Base-by-base conservation (phyloP, 2,888 invertebrate genomes). In the Tridacna crocea region DNA sequence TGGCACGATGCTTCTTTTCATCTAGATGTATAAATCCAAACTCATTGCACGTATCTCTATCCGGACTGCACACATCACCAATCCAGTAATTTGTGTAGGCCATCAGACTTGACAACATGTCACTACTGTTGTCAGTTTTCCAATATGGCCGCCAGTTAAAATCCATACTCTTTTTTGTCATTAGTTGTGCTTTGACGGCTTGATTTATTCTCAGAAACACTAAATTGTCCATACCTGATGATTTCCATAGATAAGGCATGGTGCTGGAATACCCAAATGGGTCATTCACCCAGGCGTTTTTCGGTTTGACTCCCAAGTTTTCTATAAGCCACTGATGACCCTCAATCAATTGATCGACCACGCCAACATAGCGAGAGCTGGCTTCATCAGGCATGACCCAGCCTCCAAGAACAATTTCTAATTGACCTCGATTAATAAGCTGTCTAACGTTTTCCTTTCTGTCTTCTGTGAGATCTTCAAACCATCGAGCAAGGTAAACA, bases 71-170 rank as follows among this genome's bases (percentile, higher is more conserved):
- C 0, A 98, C 97, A 92, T 98, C 97, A 91, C 98, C 98, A 85
- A 99, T 99, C 46, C 98, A 98, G 95, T 99, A 99, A 79, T 99
- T 98, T 93, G 98, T 98, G 93, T 98, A 99, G 0, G 99, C 99
- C 94, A 98, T 97, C 92, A 99, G 98, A 95, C 99, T 98, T 22
- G 98, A 97, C 11, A 98, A 95, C 82, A 99, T 95, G 88, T 96
- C 96, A 2, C 91, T 89, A 17, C 95, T 73, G 13, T 90, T 91
- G 15, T 87, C 83, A 0, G 48, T n/a, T 84, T 94, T 95, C 91
- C 95, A 99, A 63, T 96, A 96, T 66, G 79, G 98, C 2, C 97
- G 95, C 99, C 99, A 99, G 79, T 96, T 94, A 93, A 99, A 99
- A 91, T 99, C 98, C 17, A 98, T 97, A 87, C 91, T 90, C 92